phyloP scores from a whole-genome alignment of 2,888 invertebrate species.

The Platycheirus albimanus region DNA sequence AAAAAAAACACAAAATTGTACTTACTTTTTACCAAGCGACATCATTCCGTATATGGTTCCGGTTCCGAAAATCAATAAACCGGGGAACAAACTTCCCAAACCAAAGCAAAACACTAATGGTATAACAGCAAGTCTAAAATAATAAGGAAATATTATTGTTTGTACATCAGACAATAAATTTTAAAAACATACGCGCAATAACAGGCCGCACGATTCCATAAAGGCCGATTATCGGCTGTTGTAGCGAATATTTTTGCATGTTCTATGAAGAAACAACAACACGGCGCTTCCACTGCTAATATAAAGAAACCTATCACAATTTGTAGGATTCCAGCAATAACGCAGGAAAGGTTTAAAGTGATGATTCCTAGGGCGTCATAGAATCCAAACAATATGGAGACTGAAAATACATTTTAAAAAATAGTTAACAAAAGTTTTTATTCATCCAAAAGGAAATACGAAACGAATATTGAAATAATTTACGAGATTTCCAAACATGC shows the following conservation, averaged over 20 bases:
- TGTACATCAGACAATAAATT: background rate
- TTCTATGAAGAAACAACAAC: conserved; percentile 98
- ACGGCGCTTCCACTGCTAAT: conserved; percentile 96
- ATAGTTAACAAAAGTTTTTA: background rate
- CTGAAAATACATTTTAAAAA: conserved; percentile 84
- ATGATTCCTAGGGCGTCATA: conserved; percentile 89
- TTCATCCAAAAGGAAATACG: background rate
- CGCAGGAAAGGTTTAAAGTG: conserved; percentile 85
- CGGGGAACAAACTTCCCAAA: conserved; percentile 91
- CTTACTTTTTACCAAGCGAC: conserved; percentile 97
- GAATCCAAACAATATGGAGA: conserved; percentile 92
- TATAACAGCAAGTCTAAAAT: conserved; percentile 89
- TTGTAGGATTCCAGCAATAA: conserved; percentile 92
- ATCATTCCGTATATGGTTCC: conserved; percentile 97
- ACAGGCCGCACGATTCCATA: conserved; percentile 93
- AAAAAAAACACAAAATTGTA: conserved; percentile 77
- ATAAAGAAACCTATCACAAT: conserved; percentile 95
- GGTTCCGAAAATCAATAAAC: conserved; percentile 93
- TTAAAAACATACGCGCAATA: conserved; percentile 90
- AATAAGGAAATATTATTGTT: background rate
- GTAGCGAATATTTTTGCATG: conserved; percentile 94
- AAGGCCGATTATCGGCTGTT: conserved; percentile 91
- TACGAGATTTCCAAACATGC: background rate
- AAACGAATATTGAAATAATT: too few species aligned
- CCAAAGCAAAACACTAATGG: conserved; percentile 91